Evolutionary conservation across 2,797 vertebrate genomes (phyloP), one percentile per base, ranked within the genome.

Genomic region (Hephaestus fuliginosus): DNA sequence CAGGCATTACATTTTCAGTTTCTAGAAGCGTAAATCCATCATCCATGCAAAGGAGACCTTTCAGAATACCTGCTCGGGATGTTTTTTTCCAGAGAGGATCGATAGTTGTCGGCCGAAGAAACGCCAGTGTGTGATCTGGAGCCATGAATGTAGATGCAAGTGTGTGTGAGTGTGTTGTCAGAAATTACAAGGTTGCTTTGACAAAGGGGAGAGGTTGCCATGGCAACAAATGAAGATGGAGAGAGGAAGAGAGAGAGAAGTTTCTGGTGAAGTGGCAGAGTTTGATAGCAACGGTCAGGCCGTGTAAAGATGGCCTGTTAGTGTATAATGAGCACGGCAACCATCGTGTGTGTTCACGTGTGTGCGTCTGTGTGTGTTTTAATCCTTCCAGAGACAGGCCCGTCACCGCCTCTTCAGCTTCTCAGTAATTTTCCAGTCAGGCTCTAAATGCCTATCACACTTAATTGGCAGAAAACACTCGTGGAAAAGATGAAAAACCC

Each of bases 171-270:
- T 20, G 53, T 67, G 28, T 18, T 1, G 36, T n/a, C 14, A 43
- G 52, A 61, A 79, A 64, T 39, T 3, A 41, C 63, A 68, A 76
- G 43, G 56, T 67, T 62, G 46, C 61, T 53, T 43, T 61, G 56
- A 51, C 22, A 72, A 80, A 71, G 56, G 70, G 61, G 7, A 64
- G 55, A 58, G 64, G 88, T 88, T 91, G 81, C 82, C 55, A 10
- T 84, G 77, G 89, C 53, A 91, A 91, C 86, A 58, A 76, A 83
- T 81, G 61, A 77, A 89, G 75, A 82, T 56, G 58, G 28, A 66
- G 46, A 55, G 28, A 55, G 44, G 25, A 33, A 44, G 66, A 10
- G 39, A 48, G n/a, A 55, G 39, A 61, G 30, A 57, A 53, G 14
- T 55, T 78, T 55, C 43, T 53, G 18, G 22, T 46, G 48, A 43